Percentiles rank a stretch among this genome's conserved stretches.
Evolutionary conservation across 2,888 invertebrate genomes (phyloP).

Genomic region (Drosophila tanythrix): DNA sequence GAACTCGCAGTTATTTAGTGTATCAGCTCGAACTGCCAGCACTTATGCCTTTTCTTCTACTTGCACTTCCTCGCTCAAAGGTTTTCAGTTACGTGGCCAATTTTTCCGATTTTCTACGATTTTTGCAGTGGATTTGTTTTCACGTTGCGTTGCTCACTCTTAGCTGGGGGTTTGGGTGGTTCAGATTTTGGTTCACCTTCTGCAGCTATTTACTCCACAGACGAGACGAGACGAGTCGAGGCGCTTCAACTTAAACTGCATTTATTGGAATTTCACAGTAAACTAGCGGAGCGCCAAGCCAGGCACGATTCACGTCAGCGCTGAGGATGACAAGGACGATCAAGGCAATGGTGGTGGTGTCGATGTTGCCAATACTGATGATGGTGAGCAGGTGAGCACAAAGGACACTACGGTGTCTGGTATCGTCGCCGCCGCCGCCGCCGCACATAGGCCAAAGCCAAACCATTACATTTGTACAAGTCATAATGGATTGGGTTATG

Average conservation of each 20-base stretch:
- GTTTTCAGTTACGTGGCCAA: slow-evolving; percentile 58
- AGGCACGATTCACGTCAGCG: slow-evolving; percentile 32
- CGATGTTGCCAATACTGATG: neutral
- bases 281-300: slow-evolving; percentile 60
- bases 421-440: slow-evolving; percentile 6
- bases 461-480: slow-evolving; percentile 66
- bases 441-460: slow-evolving; percentile 68
- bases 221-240: slow-evolving; percentile 15
- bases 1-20: neutral
- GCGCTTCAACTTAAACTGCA: slow-evolving; percentile 52
- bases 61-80: slow-evolving; percentile 3
- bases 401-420: slow-evolving; percentile 11
- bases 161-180: slow-evolving; percentile 6
- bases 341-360: slow-evolving; percentile 3
- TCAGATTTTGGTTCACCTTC: slow-evolving; percentile 21
- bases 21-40: slow-evolving; percentile 4
- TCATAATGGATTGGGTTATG: slow-evolving; percentile 53
- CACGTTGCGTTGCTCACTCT: slow-evolving; percentile 21
- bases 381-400: slow-evolving; percentile 15
- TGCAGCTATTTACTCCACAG: slow-evolving; percentile 14
- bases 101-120: slow-evolving; percentile 62
- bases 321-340: slow-evolving; percentile 10
- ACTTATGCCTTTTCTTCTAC: neutral
- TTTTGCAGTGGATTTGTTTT: slow-evolving; percentile 38
- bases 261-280: slow-evolving; percentile 79